Evolutionary conservation across 2,797 vertebrate genomes (phyloP), one percentile per base, ranked within the genome.

Genomic region (Peromyscus melanophrys): DNA sequence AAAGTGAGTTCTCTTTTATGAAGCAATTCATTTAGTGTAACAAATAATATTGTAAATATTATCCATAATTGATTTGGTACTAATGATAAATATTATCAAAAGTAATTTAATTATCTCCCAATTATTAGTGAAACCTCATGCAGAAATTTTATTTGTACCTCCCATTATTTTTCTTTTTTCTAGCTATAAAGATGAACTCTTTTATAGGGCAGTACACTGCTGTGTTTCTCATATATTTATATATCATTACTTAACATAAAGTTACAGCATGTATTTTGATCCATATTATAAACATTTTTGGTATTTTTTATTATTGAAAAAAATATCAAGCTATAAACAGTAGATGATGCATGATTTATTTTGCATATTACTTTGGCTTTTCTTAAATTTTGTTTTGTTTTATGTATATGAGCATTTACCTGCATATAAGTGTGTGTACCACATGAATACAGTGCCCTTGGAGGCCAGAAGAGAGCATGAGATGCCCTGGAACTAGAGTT

Each of bases 1-100:
- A 90, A 99, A 98, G 99, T 99, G 97, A 98, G 98, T 96, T 91
- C 83, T 90, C 49, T 84, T 97, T 96, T 94, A 76, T 92, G 37
- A 96, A 85, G 12, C 13, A 81, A 34, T 85, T 71, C 61, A 77
- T 92, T 97, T 78, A 75, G 82, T 12, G 59, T 65, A 78, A 82
- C 92, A 96, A 86, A 69, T 78, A 80, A 57, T 27, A 76, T 29
- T 86, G 37, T 4, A 80, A 88, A 59, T 81, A 31, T 76, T 96
- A 76, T 37, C 25, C 1, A 34, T 92, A 77, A 89, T 59, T 95
- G 34, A 89, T 49, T 96, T 27, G 3, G 11, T 81, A 69, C 55
- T 89, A 49, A 89, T 96, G 78, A 77, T 89, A 95, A 91, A 59
- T 75, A 23, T 40, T 13, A 85, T 90, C 49, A 89, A 88, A 90